Evolutionary conservation across 2,113 vertebrate species (phyloP), one percentile per base, ranked within the genome.

Genomic region (Pogonocichla stellata): DNA sequence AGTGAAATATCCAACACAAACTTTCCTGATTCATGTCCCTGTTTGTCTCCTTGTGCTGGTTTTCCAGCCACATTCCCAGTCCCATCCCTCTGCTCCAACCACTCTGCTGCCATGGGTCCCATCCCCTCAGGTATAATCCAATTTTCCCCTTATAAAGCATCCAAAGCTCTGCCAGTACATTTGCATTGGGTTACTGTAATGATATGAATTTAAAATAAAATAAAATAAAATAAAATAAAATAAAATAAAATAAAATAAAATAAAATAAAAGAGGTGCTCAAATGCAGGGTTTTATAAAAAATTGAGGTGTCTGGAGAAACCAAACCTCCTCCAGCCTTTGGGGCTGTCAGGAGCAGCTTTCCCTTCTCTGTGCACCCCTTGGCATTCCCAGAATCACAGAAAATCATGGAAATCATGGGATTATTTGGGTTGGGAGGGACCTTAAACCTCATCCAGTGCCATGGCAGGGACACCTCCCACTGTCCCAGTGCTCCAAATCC

Each of bases 361-460:
- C 58, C 7, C 28, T 61, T 33, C 34, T 36, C 51, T 23, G 29
- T 5, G 36, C 26, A 17, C 7, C 60, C 23, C 7, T 20, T 28
- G 8, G 22, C 36, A 10, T 4, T 23, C 36, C 9, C 3, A 2
- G 38, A 73, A 14, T 14, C 31, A 6, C 25, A 64, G 24, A 40
- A 79, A n/a, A 42, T 18, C 3, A 3, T 8, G 20, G 34, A 20
- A 40, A 19, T 57, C 19, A 6, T 17, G 11, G 72, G 29, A 14
- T 47, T 17, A 3, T 2, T 64, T 50, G 36, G 57, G 3, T 7
- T 14, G 17, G 22, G 1, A 48, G 3, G 16, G 4, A 31, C 11
- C 25, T 6, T 0, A 42, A 72, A 80, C 0, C 9, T 2, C 57
- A 22, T 0, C 57, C 31, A 42, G 13, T 9, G 1, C 24, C 78